Percentiles rank a stretch among this genome's conserved stretches.
phyloP scores from a whole-genome alignment of 1,140 invertebrate species.

The Rhyzopertha dominica region DNA sequence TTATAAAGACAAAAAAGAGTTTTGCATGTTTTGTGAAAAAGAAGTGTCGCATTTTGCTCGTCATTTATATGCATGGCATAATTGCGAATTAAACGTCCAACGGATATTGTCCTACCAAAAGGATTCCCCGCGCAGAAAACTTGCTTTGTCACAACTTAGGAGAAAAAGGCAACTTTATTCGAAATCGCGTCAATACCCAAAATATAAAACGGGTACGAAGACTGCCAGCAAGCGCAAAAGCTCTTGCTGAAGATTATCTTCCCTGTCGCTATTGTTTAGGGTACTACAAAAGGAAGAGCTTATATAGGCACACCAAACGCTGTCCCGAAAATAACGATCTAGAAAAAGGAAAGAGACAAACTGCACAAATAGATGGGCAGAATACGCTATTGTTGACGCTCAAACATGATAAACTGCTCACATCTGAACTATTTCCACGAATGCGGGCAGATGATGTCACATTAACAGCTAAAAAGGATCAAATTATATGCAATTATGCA shows the following conservation, averaged over 20 bases:
- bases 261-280: constrained; percentile 20
- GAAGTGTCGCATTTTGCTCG: constrained; percentile 19
- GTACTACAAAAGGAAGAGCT: constrained; percentile 15
- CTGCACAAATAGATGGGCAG: constrained; percentile 6
- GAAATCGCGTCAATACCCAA: constrained; percentile 8
- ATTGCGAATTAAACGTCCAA: constrained; percentile 5
- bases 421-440: constrained; percentile 10
- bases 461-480: constrained; percentile 13
- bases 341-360: constrained; percentile 1
- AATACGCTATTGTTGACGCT: constrained; percentile 4
- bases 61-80: constrained; percentile 14
- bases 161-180: constrained; percentile 18
- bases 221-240: constrained; percentile 10
- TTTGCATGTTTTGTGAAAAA: constrained; percentile 19
- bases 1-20: constrained; percentile 16
- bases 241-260: constrained; percentile 10
- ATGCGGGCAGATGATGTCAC: constrained; percentile 8
- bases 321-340: constrained; percentile 7
- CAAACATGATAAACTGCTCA: constrained; percentile 14
- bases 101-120: constrained; percentile 7
- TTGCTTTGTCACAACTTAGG: constrained; percentile 16
- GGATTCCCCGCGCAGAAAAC: constrained; percentile 12
- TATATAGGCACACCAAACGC: constrained; percentile 18
- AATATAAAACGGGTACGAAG: constrained; percentile 17
- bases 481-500: constrained; percentile 12